Percentiles rank a stretch among this genome's conserved stretches.
Conservation (phyloP, 1,140 invertebrate genomes). For the Zaprionus tsacasi region DNA sequence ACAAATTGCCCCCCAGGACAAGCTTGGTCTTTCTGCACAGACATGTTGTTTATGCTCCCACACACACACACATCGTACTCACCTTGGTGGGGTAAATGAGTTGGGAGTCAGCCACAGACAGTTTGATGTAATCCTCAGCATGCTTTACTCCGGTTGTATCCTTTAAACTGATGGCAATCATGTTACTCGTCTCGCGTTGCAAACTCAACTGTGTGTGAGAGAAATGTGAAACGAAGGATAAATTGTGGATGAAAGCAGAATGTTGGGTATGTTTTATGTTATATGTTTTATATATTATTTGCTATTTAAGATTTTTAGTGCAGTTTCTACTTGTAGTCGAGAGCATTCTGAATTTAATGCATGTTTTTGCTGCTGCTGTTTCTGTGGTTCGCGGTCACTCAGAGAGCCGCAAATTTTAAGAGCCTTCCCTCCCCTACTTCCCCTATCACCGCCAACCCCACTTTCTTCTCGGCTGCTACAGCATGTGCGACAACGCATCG, state of each 20-base stretch:
- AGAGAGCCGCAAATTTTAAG: constrained; percentile 53
- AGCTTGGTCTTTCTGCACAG: background rate
- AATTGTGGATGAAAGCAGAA: constrained; percentile 6
- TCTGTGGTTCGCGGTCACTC: constrained; percentile 53
- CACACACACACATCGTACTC: constrained; percentile 30
- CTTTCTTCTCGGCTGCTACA: constrained; percentile 17
- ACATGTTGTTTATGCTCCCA: background rate
- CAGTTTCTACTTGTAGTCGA: constrained; percentile 13
- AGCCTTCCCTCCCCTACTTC: background rate
- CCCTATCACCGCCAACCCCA: too few relatives aligned
- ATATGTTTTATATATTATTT: constrained; percentile 6
- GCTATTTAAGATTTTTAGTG: constrained; percentile 1
- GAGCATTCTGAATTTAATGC: constrained; percentile 40
- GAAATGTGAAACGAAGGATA: constrained; percentile 11
- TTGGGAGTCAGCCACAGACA: constrained; percentile 71
- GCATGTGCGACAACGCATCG: constrained; percentile 57
- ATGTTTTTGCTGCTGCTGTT: constrained; percentile 13
- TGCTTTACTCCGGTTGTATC: constrained; percentile 80
- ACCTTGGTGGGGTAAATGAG: constrained; percentile 80
- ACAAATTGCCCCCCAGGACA: constrained; percentile 8
- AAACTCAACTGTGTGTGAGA: constrained; percentile 64
- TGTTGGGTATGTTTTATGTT: constrained; percentile 7
- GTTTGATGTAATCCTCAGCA: constrained; percentile 79
- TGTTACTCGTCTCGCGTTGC: constrained; percentile 75
- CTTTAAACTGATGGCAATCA: constrained; percentile 78